Evolutionary conservation across 2,888 invertebrate species (phyloP).

Genomic region (Phengaris alcon): DNA sequence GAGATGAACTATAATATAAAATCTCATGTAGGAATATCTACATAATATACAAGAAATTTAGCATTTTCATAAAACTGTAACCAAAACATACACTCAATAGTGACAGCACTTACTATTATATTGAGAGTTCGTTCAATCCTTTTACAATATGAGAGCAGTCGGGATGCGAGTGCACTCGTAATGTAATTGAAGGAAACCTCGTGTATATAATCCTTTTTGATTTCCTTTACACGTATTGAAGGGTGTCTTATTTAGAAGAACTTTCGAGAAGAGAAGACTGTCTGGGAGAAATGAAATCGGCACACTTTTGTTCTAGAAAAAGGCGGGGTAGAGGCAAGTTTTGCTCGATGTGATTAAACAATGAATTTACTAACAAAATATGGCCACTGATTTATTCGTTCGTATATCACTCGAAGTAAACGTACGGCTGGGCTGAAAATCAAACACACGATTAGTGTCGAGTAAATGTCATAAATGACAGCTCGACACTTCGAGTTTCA

Average conservation of each 20-base stretch:
- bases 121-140: conserved; percentile 3
- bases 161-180: background rate
- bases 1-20: too few species aligned
- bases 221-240: background rate
- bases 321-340: too few species aligned
- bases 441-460: too few species aligned
- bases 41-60: background rate
- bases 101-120: background rate
- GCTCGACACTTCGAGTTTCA: too few species aligned
- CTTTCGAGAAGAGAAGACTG: background rate
- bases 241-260: background rate
- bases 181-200: conserved; percentile 12
- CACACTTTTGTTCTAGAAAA: background rate
- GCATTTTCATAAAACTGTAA: background rate
- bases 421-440: too few species aligned
- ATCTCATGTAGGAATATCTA: background rate
- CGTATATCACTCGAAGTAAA: too few species aligned
- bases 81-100: background rate
- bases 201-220: conserved; percentile 15
- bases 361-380: too few species aligned
- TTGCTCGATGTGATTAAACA: too few species aligned
- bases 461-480: too few species aligned
- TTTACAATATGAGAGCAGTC: conserved; percentile 5
- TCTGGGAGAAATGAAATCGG: background rate
- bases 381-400: too few species aligned